phyloP scores from a whole-genome alignment of 1,140 invertebrate genomes.

The Ooceraea biroi region DNA sequence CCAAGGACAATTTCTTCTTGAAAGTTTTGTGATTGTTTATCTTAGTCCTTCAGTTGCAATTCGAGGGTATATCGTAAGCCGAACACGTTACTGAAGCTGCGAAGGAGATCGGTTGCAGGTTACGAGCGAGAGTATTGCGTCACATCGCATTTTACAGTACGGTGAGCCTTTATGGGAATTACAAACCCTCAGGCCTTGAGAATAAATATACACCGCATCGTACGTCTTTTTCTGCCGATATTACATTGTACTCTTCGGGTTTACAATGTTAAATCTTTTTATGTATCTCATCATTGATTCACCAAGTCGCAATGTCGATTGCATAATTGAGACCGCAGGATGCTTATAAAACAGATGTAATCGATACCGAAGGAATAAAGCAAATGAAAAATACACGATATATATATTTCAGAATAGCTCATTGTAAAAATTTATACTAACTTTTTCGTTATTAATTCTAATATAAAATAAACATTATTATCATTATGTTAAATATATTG shows the following conservation, averaged over 20 bases:
- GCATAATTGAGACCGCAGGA: background rate
- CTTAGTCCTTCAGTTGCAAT: background rate
- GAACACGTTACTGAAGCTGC: constrained; percentile 34
- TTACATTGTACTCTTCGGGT: constrained; percentile 6
- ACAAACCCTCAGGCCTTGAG: constrained; percentile 60
- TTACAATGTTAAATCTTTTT: constrained; percentile 22
- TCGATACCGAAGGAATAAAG: background rate
- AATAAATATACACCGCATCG: constrained; percentile 42
- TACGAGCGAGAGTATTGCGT: constrained; percentile 68
- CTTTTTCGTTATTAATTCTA: constrained; percentile 1
- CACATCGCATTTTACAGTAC: constrained; percentile 62
- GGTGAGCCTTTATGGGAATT: constrained; percentile 64
- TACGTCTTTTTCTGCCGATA: constrained; percentile 36
- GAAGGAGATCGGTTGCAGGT: constrained; percentile 63
- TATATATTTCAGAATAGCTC: background rate
- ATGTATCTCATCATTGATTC: background rate
- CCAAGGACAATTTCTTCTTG: too few species aligned
- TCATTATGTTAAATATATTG: background rate
- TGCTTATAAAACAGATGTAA: background rate
- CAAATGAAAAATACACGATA: background rate
- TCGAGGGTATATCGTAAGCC: background rate
- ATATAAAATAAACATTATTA: background rate
- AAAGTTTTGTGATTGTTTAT: background rate
- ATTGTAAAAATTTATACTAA: constrained; percentile 1
- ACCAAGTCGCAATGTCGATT: constrained; percentile 7